Evolutionary conservation across 2,888 invertebrate species (phyloP).

Genomic region (Eustalomyia histrio): DNA sequence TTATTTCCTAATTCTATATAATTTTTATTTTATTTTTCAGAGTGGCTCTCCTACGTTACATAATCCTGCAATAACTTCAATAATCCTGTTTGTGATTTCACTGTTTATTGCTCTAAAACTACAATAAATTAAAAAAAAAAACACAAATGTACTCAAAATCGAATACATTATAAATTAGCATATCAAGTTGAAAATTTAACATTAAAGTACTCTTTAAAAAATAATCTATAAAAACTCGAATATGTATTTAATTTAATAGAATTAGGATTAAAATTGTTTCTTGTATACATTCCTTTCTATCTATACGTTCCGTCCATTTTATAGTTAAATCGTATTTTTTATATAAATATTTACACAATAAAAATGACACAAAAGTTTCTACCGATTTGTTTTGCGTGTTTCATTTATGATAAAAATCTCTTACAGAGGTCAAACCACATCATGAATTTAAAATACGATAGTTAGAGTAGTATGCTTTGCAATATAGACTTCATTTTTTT

Average conservation of each 20-base stretch:
- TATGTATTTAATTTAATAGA: background rate
- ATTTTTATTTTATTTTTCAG: conserved; percentile 49
- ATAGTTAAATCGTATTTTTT: conserved; percentile 26
- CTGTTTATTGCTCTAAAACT: conserved; percentile 8
- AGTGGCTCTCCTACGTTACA: conserved; percentile 58
- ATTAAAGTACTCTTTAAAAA: conserved; percentile 18
- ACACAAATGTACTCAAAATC: background rate
- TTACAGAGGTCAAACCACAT: background rate
- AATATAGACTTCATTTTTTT: background rate
- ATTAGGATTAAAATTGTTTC: conserved; percentile 17
- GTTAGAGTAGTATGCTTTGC: background rate
- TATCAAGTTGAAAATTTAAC: background rate
- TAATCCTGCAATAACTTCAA: background rate
- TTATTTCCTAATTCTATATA: too few relatives aligned
- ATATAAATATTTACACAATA: background rate
- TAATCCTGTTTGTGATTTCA: conserved; percentile 1
- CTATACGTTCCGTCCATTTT: conserved; percentile 41
- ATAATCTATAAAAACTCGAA: background rate
- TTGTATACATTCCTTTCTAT: background rate
- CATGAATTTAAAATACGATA: conserved; percentile 26
- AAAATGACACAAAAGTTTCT: background rate
- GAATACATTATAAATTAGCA: background rate
- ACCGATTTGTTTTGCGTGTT: conserved; percentile 8
- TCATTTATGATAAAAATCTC: conserved; percentile 42
- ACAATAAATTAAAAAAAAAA: conserved; percentile 1